Base-by-base conservation (phyloP, 2,797 vertebrate species). In the Xenentodon cancila region DNA sequence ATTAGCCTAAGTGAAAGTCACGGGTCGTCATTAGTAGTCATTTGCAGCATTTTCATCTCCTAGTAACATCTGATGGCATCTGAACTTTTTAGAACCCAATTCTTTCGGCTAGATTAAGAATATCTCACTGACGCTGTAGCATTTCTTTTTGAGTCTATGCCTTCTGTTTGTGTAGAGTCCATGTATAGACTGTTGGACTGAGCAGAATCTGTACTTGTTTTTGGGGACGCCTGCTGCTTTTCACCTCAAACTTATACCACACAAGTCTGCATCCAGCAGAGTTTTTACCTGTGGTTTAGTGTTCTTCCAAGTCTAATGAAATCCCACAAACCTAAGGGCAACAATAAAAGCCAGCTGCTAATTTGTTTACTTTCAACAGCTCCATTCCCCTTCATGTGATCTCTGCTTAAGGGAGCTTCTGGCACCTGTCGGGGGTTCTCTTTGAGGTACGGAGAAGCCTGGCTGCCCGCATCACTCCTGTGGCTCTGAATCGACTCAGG, bases 341-440 rank as follows among this genome's bases (percentile, higher is more conserved):
- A 73, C 57, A 71, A 53, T 73, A 87, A 80, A 89, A 67, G 73
- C 79, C 78, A 84, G 69, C 59, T 66, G 70, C 72, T 83, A 79
- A 85, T 82, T 87, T 84, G 82, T 91, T 90, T 84, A 85, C 75
- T 76, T 90, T 86, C 75, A 81, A 65, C 88, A 78, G 68, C 59
- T 76, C 65, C 21, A 15, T 63, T 81, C 30, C 27, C 59, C 81
- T 81, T 74, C 32, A 70, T 84, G 59, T 71, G 70, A 84, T 80
- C 49, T 71, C 46, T 54, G 49, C 79, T 82, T n/a, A 51, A 22
- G 45, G 63, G 48, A 71, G 62, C 53, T 79, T 62, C 73, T 88
- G 87, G 86, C 84, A 89, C 84, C 83, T 88, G 72, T 50, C 9
- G 37, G 57, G 65, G 59, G 30, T 45, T 86, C 82, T 77, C 62